These are phyloP conservation scores for Chloropsis hardwickii DNA, from an alignment of 2,113 vertebrate species.

Conservation along the genomic window DNA sequence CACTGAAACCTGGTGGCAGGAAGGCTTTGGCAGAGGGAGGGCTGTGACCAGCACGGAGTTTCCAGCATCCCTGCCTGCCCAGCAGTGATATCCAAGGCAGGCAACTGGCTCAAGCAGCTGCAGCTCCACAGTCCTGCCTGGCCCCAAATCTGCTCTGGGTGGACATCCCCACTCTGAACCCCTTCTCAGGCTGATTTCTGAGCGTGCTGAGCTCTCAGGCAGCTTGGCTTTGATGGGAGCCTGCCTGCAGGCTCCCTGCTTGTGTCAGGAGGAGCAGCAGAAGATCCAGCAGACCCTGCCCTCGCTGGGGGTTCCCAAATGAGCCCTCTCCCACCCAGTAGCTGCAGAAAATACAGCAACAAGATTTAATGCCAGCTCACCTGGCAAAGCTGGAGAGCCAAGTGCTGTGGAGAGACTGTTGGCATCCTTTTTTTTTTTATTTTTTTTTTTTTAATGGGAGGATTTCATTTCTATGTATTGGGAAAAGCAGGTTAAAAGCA, in stretches of 20 bases:
- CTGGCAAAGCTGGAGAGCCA: not conserved
- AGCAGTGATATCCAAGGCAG: fast-evolving
- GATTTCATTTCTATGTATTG: not conserved
- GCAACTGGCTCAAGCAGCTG: not conserved
- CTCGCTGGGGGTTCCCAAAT: fast-evolving
- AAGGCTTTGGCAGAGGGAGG: not conserved
- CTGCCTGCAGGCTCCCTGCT: not conserved
- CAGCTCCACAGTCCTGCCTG: not conserved
- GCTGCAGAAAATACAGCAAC: not conserved
- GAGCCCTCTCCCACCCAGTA: not conserved
- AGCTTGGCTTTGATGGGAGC: not conserved
- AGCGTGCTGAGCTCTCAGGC: not conserved
- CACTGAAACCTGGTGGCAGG: not conserved
- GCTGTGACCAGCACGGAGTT: fast-evolving
- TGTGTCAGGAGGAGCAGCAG: not conserved
- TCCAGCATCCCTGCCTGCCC: not conserved
- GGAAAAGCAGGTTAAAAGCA: not conserved
- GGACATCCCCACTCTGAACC: not conserved
- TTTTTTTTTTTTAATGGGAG: not conserved
- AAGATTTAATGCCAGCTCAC: not conserved
- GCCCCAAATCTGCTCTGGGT: not conserved
- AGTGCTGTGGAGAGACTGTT: not conserved
- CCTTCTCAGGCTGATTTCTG: not conserved
- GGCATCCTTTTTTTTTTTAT: not conserved
- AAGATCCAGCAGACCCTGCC: not conserved